phyloP scores from a whole-genome alignment of 2,113 vertebrate genomes.

The Vulpes lagopus region DNA sequence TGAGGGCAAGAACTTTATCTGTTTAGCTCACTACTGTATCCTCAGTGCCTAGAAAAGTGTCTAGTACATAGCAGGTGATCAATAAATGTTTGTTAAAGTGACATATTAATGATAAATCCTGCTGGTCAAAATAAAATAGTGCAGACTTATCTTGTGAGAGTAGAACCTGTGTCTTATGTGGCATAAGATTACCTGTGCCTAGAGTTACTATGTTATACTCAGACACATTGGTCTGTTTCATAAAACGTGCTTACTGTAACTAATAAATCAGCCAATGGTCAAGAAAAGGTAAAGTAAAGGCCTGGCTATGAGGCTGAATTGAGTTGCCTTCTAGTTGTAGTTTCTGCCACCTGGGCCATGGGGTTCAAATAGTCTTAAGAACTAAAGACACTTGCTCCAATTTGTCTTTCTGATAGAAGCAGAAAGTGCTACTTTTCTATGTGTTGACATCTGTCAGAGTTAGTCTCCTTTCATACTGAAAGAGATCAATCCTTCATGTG shows the following conservation, averaged over 20 bases:
- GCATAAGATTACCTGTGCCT: background rate
- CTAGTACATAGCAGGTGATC: background rate
- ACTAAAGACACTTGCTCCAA: conserved; percentile 35
- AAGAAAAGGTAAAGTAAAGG: background rate
- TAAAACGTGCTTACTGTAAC: background rate
- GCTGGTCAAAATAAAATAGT: background rate
- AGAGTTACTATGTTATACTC: background rate
- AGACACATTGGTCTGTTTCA: background rate
- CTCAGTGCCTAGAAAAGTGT: background rate
- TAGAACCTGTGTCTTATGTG: background rate
- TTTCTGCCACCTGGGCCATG: background rate
- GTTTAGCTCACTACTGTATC: background rate
- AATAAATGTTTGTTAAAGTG: conserved; percentile 29
- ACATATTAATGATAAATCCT: conserved; percentile 3
- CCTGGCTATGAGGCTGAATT: background rate
- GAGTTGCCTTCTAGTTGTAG: conserved; percentile 3
- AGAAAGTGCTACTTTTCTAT: conserved; percentile 60
- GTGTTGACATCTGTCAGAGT: conserved; percentile 64
- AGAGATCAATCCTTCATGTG: conserved; percentile 67
- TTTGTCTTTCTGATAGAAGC: conserved; percentile 59
- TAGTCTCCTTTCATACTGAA: conserved; percentile 66
- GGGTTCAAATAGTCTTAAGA: conserved; percentile 59
- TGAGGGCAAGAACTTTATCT: background rate
- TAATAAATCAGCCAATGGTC: background rate
- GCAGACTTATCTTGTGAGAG: background rate